Conservation (phyloP, 37 sponge, comb jelly and placozoan species). For the Dysidea cf. avara region DNA sequence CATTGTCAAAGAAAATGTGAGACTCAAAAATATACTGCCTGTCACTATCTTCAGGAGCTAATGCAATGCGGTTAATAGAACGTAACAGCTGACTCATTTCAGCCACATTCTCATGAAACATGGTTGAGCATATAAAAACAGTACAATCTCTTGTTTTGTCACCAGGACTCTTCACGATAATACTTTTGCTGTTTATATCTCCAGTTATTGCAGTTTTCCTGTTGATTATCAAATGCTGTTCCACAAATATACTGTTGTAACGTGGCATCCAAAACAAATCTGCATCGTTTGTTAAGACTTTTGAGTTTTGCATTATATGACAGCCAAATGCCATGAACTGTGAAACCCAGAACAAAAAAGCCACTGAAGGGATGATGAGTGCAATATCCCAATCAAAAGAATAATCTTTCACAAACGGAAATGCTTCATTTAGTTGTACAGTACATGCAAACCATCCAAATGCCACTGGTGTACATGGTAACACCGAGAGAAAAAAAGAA, state of each 20-base stretch:
- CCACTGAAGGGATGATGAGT: slow-evolving; percentile 5
- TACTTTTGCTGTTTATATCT: too few species aligned
- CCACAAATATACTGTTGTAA: slow-evolving; percentile 71
- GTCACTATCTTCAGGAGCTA: too few species aligned
- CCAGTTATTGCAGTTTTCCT: slow-evolving; percentile 34
- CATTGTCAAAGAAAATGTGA: too few species aligned
- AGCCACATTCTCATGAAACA: slow-evolving; percentile 71
- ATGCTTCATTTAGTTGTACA: too few species aligned
- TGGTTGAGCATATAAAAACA: slow-evolving; percentile 88
- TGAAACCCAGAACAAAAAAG: slow-evolving; percentile 46
- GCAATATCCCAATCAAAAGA: too few species aligned
- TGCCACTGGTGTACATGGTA: too few species aligned
- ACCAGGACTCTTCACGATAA: too few species aligned
- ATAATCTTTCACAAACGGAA: too few species aligned
- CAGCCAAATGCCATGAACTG: slow-evolving; percentile 48
- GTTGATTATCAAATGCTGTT: slow-evolving; percentile 71
- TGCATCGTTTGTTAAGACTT: slow-evolving; percentile 60
- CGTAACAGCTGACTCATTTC: too few species aligned
- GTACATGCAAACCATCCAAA: too few species aligned
- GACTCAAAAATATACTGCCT: slow-evolving; percentile 66
- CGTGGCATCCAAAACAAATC: slow-evolving; percentile 73
- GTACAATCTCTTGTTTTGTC: slow-evolving; percentile 6
- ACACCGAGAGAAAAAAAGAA: too few species aligned
- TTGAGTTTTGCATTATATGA: slow-evolving; percentile 35
- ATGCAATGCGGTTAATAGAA: slow-evolving; percentile 65